These are phyloP conservation scores for Ia io DNA, from an alignment of 2,113 vertebrate genomes.

Conservation along the genomic window DNA sequence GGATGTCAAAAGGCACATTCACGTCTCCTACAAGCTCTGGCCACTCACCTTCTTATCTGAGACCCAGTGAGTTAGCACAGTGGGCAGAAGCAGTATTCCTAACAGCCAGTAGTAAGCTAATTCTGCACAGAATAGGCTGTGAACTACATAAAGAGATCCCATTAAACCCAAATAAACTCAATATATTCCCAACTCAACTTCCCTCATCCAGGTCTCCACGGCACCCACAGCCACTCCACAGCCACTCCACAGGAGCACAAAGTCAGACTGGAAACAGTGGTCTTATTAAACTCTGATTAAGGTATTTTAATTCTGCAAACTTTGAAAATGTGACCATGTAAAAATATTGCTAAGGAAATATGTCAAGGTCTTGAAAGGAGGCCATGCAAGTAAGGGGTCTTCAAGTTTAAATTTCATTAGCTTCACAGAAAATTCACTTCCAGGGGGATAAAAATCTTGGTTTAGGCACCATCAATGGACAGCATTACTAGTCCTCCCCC, in stretches of 20 bases:
- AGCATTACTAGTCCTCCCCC: background rate
- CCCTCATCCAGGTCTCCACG: background rate
- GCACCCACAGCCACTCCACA: background rate
- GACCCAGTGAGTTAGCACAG: background rate
- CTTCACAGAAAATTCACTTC: constrained; percentile 1
- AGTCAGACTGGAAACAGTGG: background rate
- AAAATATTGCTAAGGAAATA: background rate
- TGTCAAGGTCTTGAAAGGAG: background rate
- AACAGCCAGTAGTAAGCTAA: background rate
- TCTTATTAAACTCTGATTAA: background rate
- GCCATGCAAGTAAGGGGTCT: background rate
- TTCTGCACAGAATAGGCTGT: background rate
- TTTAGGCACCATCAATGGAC: background rate
- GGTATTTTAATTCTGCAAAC: constrained; percentile 27
- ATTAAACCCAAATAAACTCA: constrained; percentile 20
- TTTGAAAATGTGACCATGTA: background rate
- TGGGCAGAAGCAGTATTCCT: background rate
- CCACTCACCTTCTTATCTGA: background rate
- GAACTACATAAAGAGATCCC: background rate
- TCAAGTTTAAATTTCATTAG: constrained; percentile 12
- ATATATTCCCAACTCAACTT: background rate
- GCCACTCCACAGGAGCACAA: background rate
- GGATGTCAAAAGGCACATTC: background rate
- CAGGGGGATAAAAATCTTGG: constrained; percentile 5
- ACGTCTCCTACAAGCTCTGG: background rate